Percentiles rank a stretch among this genome's conserved stretches.
Evolutionary conservation across 64 coral and sea anemone species (phyloP).

Genomic region (Catalaphyllia jardinei): DNA sequence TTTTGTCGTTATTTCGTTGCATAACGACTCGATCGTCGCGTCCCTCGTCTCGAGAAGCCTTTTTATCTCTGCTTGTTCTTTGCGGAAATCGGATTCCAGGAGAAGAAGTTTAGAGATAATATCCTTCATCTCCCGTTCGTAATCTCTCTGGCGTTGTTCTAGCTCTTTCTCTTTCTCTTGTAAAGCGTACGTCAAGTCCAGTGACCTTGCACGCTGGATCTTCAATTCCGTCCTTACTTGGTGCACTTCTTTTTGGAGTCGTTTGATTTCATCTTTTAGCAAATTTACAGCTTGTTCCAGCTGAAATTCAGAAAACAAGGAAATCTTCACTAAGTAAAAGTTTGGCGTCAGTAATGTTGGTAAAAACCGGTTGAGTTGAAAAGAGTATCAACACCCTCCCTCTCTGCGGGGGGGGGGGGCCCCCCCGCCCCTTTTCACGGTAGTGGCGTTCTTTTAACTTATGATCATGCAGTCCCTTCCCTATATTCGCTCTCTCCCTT

Average conservation of each 20-base stretch:
- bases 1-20: slow-evolving; percentile 10
- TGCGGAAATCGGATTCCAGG: slow-evolving; percentile 45
- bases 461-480: no score
- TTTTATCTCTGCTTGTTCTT: slow-evolving; percentile 58
- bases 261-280: slow-evolving; percentile 45
- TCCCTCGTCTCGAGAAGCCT: slow-evolving; percentile 26
- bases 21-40: slow-evolving; percentile 24
- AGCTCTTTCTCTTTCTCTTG: slow-evolving; percentile 44
- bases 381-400: no score
- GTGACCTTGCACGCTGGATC: slow-evolving; percentile 21
- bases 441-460: no score
- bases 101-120: slow-evolving; percentile 38
- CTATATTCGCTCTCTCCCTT: no score
- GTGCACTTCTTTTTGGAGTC: slow-evolving; percentile 43
- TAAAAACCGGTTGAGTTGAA: no score
- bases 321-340: background rate
- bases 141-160: background rate
- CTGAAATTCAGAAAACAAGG: slow-evolving; percentile 30
- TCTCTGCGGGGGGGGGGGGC: no score
- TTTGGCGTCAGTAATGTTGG: background rate
- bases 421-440: no score
- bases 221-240: slow-evolving; percentile 51
- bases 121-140: slow-evolving; percentile 57
- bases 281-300: slow-evolving; percentile 30
- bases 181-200: slow-evolving; percentile 53